These are phyloP conservation scores for Brachionichthys hirsutus DNA, from an alignment of 2,113 vertebrate species.

Conservation along the genomic window DNA sequence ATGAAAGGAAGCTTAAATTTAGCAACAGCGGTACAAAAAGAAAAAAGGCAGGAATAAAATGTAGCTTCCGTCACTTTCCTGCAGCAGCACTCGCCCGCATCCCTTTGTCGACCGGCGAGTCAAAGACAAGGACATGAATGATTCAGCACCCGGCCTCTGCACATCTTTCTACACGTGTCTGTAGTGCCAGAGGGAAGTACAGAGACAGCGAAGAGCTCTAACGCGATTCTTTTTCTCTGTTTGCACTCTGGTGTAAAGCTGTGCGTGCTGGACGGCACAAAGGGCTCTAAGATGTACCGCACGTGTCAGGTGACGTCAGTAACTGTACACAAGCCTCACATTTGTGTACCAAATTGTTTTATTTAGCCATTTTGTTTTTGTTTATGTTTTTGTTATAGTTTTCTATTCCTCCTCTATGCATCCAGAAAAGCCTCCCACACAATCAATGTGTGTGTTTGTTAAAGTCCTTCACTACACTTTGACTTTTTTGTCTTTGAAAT, in stretches of 20 bases:
- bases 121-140: conserved; percentile 62
- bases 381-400: too few species aligned
- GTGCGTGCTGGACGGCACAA: not conserved
- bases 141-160: conserved; percentile 57
- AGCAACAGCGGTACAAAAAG: conserved; percentile 4
- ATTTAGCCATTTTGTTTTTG: too few species aligned
- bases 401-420: too few species aligned
- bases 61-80: conserved; percentile 19
- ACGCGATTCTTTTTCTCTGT: not conserved
- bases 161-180: conserved; percentile 31
- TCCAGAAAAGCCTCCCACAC: too few species aligned
- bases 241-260: conserved; percentile 15
- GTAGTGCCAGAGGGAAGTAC: conserved; percentile 20
- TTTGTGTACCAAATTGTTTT: not conserved
- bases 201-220: conserved; percentile 25
- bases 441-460: too few species aligned
- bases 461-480: too few species aligned
- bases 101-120: conserved; percentile 44
- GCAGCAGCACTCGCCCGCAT: conserved; percentile 11
- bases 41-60: conserved; percentile 8
- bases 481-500: too few species aligned
- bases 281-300: not conserved
- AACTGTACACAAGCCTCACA: not conserved
- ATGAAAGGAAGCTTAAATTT: conserved; percentile 28
- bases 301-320: not conserved